Evolutionary conservation across 2,888 invertebrate genomes (phyloP), one percentile per base, ranked within the genome.

Genomic region (Allophyes oxyacanthae): DNA sequence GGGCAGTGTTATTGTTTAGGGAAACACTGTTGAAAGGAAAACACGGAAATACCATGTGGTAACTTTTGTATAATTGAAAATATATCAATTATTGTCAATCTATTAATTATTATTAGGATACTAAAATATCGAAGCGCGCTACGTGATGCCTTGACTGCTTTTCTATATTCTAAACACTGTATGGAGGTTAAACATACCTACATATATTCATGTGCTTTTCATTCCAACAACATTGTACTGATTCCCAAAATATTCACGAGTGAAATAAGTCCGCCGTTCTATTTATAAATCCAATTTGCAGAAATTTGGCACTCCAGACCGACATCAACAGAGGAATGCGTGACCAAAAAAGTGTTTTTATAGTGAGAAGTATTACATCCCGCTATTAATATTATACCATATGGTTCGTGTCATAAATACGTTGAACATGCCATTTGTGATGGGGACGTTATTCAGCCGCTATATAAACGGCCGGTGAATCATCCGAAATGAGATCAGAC

Each of bases 401-500:
- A 72, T 73, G 76, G 65, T 36, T 50, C 25, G 28, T 54, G 52
- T 70, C 70, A 72, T 77, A 63, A 74, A 72, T 74, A 69, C 43
- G 42, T 67, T 54, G 60, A 55, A 66, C 72, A 75, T 78, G 55
- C 77, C 80, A 75, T 72, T 72, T 76, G 64, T 53, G 79, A 77
- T 61, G 56, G 57, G 64, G 65, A 75, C 60, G 65, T 67, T 75
- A 71, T 70, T 75, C 68, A 75, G 71, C 49, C 57, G 46, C 83
- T 82, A 75, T 82, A 75, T 82, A 85, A 78, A 83, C 72, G 83
- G 86, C 60, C 49, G 67, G 73, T 89, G 89, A 91, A 80, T 91
- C 90, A 89, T 81, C 68, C 68, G 53, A 76, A 82, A 83, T 89
- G 87, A 89, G 84, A 89, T 88, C 87, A 89, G 87, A 89, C 84